These are phyloP conservation scores for Emydocephalus ijimae DNA, from an alignment of 2,113 vertebrate species.

Conservation along the genomic window DNA sequence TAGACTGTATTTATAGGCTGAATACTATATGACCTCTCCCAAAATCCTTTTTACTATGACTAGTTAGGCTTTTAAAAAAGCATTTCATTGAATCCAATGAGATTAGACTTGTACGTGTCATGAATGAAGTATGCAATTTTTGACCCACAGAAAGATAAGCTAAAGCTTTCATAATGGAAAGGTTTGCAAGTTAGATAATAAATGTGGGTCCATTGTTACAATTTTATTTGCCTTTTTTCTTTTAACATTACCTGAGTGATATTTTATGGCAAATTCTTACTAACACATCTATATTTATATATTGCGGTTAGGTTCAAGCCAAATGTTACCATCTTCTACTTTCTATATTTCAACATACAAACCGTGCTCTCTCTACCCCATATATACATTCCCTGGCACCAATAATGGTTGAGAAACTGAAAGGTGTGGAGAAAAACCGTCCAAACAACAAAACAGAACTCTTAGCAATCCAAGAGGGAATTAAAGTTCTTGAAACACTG, in stretches of 20 bases:
- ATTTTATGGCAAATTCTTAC: background rate
- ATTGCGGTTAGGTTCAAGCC: slow-evolving; percentile 84
- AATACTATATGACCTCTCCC: background rate
- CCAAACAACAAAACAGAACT: slow-evolving; percentile 81
- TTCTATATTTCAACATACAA: slow-evolving; percentile 94
- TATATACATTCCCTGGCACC: slow-evolving; percentile 95
- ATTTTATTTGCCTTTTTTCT: background rate
- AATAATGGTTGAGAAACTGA: slow-evolving; percentile 91
- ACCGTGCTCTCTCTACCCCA: slow-evolving; percentile 88
- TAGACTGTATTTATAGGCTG: no score
- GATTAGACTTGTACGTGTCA: background rate
- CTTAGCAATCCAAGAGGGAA: slow-evolving; percentile 91
- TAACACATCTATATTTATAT: slow-evolving; percentile 41
- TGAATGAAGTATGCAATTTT: background rate
- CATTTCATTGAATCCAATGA: background rate
- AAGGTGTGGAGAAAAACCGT: slow-evolving; percentile 83
- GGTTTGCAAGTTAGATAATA: background rate
- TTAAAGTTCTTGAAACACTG: slow-evolving; percentile 91
- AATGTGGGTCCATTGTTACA: background rate
- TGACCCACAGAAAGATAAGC: background rate
- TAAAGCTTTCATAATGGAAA: background rate
- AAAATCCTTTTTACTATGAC: background rate
- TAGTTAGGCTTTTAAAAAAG: background rate
- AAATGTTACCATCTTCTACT: slow-evolving; percentile 95
- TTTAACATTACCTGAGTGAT: background rate